A percentile compares a stretch with the other conserved stretches of the same genome.
These are phyloP conservation scores for Drosophila chauvacae DNA, from an alignment of 1,140 invertebrate species.

Conservation along the genomic window DNA sequence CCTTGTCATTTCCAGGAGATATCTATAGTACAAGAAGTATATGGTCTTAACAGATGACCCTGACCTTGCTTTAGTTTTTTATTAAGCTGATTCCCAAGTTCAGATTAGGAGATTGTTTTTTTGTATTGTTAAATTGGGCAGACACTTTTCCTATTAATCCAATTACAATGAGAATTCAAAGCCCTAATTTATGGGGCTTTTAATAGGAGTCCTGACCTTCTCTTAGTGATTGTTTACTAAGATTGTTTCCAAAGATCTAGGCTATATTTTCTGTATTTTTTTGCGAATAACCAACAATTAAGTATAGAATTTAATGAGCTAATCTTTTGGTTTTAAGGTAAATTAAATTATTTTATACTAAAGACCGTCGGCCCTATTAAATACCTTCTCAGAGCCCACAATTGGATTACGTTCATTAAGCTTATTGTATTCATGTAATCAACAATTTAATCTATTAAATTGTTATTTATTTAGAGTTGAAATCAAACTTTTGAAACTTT, in stretches of 20 bases:
- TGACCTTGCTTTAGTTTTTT: conserved; percentile 22
- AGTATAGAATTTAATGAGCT: neutral
- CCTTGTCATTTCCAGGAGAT: neutral
- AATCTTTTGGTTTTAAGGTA: neutral
- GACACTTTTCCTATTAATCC: conserved; percentile 2
- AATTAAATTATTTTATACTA: neutral
- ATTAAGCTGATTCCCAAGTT: neutral
- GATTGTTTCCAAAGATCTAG: neutral
- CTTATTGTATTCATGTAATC: neutral
- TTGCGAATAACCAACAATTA: neutral
- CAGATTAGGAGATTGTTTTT: conserved; percentile 7
- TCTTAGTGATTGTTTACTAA: neutral
- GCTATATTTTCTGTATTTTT: neutral
- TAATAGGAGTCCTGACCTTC: neutral
- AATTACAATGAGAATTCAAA: conserved; percentile 9
- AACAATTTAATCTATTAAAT: neutral
- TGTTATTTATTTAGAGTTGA: neutral
- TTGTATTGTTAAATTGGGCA: neutral
- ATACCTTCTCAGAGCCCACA: neutral
- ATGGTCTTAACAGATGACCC: conserved; percentile 7
- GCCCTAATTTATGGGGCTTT: neutral
- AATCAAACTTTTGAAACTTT: neutral
- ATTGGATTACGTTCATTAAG: neutral
- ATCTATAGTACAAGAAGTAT: neutral
- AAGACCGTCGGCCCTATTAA: neutral